These are phyloP conservation scores for Lichenostomus cassidix DNA, from an alignment of 2,113 vertebrate genomes.

Conservation along the genomic window DNA sequence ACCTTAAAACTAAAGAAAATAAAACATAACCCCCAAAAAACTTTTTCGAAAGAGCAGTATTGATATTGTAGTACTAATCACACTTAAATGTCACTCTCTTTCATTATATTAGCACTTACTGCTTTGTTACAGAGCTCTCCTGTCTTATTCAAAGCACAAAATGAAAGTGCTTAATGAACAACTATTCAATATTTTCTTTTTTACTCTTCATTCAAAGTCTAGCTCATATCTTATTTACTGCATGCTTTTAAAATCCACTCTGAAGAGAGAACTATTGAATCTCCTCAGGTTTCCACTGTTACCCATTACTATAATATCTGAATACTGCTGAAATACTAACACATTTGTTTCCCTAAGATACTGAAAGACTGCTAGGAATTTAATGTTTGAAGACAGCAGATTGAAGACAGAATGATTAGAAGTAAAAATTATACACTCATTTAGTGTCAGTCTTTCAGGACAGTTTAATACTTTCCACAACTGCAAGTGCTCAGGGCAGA, in stretches of 20 bases:
- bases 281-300: neutral
- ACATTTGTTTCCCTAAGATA: neutral
- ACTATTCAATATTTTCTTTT: neutral
- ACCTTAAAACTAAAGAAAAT: neutral
- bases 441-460: neutral
- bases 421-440: neutral
- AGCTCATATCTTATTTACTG: neutral
- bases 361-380: neutral
- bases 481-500: neutral
- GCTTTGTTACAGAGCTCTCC: neutral
- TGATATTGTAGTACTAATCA: neutral
- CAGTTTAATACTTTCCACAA: neutral
- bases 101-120: neutral
- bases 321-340: neutral
- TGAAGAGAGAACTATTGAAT: neutral
- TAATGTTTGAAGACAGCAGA: neutral
- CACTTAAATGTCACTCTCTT: neutral
- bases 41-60: rapidly evolving
- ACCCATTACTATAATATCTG: neutral
- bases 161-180: neutral
- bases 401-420: neutral
- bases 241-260: neutral
- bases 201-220: neutral
- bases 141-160: neutral
- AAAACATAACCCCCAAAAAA: neutral